phyloP scores from a whole-genome alignment of 2,888 invertebrate species.

The Drosophila eohydei region DNA sequence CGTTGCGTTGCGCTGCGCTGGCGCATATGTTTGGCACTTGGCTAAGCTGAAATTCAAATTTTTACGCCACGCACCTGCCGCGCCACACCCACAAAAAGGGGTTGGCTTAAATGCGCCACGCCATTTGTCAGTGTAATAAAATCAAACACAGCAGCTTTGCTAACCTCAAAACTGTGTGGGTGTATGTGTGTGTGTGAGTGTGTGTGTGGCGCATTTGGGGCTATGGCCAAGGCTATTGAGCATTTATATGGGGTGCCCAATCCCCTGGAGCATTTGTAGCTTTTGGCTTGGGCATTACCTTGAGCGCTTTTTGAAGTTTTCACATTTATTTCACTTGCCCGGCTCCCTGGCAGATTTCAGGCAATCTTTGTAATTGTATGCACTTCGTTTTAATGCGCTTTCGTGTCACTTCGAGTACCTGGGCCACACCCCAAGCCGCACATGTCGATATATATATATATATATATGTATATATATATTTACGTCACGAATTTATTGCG shows the following conservation, averaged over 20 bases:
- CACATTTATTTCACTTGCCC: constrained; percentile 75
- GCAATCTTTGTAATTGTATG: constrained; percentile 81
- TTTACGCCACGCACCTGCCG: constrained; percentile 48
- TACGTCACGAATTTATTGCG: constrained; percentile 76
- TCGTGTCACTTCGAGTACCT: constrained; percentile 63
- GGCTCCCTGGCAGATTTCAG: constrained; percentile 57
- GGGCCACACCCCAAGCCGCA: constrained; percentile 18
- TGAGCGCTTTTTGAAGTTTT: constrained; percentile 79
- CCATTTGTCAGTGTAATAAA: constrained; percentile 82
- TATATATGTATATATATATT: constrained; percentile 33
- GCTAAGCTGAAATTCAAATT: constrained; percentile 80
- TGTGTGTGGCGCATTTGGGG: neutral
- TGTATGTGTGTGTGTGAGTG: neutral
- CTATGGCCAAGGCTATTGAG: constrained; percentile 58
- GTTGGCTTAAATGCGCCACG: constrained; percentile 76
- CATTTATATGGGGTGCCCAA: constrained; percentile 72
- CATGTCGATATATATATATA: constrained; percentile 74
- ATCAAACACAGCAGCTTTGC: constrained; percentile 72
- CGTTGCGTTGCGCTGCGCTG: no score
- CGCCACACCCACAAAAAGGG: constrained; percentile 37
- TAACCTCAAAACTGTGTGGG: constrained; percentile 64
- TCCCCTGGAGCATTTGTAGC: constrained; percentile 69
- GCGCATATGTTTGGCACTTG: constrained; percentile 68
- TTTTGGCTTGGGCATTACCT: constrained; percentile 68
- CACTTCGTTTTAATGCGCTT: constrained; percentile 75